Percentiles rank a stretch among this genome's conserved stretches.
These are phyloP conservation scores for Morelia viridis DNA, from an alignment of 2,797 vertebrate species.

Conservation along the genomic window DNA sequence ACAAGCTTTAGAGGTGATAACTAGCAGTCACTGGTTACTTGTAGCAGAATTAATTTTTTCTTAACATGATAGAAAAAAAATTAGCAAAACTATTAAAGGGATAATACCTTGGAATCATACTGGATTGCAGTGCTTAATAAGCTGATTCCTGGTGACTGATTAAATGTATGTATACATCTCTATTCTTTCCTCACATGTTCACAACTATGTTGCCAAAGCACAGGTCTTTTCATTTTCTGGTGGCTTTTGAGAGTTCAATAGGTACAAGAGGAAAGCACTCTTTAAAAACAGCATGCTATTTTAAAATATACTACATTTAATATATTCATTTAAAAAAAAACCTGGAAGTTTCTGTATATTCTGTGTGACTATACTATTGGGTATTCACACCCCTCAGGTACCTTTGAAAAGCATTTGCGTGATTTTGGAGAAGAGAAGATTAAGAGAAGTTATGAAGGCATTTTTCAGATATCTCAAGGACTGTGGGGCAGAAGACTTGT, in stretches of 20 bases:
- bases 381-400: neutral
- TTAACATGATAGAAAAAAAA: slow-evolving; percentile 23
- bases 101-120: slow-evolving; percentile 48
- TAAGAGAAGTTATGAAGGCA: neutral
- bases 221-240: neutral
- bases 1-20: slow-evolving; percentile 53
- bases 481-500: neutral
- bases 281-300: neutral
- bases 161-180: neutral
- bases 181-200: neutral
- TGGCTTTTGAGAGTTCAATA: neutral
- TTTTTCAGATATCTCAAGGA: neutral
- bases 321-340: neutral
- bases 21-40: slow-evolving; percentile 60
- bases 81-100: slow-evolving; percentile 48
- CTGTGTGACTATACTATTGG: neutral
- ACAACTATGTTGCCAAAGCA: neutral
- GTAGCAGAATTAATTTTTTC: slow-evolving; percentile 16
- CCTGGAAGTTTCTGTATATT: neutral
- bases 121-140: slow-evolving; percentile 50
- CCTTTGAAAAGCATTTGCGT: neutral
- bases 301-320: neutral
- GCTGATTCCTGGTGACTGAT: slow-evolving; percentile 12
- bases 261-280: neutral
- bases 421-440: neutral